Evolutionary conservation across 2,888 invertebrate genomes (phyloP).

Genomic region (Conomelus anceps): DNA sequence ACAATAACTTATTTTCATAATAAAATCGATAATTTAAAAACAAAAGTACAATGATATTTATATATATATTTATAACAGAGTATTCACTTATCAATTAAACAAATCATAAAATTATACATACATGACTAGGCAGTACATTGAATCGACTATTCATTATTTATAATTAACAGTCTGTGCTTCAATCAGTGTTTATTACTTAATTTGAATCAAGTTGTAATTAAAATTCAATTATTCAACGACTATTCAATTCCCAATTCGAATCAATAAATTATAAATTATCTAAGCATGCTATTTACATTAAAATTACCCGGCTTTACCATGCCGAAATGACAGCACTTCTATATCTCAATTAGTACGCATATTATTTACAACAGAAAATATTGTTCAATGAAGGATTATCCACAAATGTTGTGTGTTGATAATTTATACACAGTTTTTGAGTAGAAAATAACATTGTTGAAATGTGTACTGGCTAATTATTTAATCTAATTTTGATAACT

Average conservation of each 20-base stretch:
- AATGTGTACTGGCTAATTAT: neutral
- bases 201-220: neutral
- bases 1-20: neutral
- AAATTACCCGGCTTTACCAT: neutral
- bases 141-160: neutral
- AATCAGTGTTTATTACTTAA: neutral
- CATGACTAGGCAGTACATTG: neutral
- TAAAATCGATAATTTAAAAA: neutral
- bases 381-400: neutral
- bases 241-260: neutral
- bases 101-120: neutral
- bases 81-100: neutral
- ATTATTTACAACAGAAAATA: neutral
- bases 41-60: neutral
- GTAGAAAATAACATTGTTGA: neutral
- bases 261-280: neutral
- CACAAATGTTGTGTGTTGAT: neutral
- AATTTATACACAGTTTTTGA: neutral
- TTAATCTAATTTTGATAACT: neutral
- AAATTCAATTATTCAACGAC: neutral
- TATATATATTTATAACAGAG: neutral
- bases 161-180: neutral
- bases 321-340: neutral
- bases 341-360: neutral
- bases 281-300: neutral